A percentile compares a stretch with the other conserved stretches of the same genome.
Conservation (phyloP, 2,888 invertebrate genomes). For the Tenthredo mesomela region DNA sequence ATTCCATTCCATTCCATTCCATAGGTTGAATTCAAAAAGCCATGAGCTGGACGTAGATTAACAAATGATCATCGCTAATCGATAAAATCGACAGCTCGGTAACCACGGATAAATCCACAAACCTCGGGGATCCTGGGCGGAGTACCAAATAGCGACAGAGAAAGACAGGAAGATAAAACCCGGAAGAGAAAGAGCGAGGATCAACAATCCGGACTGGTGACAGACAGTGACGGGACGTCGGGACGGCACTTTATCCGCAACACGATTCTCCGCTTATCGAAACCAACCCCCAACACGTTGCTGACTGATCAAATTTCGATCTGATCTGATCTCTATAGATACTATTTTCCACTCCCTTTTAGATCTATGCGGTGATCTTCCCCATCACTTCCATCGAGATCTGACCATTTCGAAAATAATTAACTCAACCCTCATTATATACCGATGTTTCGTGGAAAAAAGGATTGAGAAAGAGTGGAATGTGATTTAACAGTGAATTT, state of each 20-base stretch:
- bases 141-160: background rate
- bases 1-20: background rate
- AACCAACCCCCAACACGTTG: constrained; percentile 66
- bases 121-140: background rate
- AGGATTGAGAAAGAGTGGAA: too few relatives aligned
- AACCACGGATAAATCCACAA: constrained; percentile 19
- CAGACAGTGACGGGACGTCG: constrained; percentile 72
- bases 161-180: background rate
- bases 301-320: constrained; percentile 67
- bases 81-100: background rate
- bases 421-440: too few relatives aligned
- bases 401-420: too few relatives aligned
- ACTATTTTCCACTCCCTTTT: constrained; percentile 57
- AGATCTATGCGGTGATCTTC: too few relatives aligned
- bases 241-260: constrained; percentile 74
- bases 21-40: background rate
- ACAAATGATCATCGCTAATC: constrained; percentile 17
- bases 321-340: constrained; percentile 64
- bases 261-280: constrained; percentile 76
- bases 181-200: constrained; percentile 59
- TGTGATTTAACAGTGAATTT: too few relatives aligned
- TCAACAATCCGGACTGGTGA: constrained; percentile 56
- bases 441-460: too few relatives aligned
- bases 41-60: background rate
- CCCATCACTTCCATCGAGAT: too few relatives aligned